Evolutionary conservation across 2,113 vertebrate genomes (phyloP).

Genomic region (Oreotragus oreotragus): DNA sequence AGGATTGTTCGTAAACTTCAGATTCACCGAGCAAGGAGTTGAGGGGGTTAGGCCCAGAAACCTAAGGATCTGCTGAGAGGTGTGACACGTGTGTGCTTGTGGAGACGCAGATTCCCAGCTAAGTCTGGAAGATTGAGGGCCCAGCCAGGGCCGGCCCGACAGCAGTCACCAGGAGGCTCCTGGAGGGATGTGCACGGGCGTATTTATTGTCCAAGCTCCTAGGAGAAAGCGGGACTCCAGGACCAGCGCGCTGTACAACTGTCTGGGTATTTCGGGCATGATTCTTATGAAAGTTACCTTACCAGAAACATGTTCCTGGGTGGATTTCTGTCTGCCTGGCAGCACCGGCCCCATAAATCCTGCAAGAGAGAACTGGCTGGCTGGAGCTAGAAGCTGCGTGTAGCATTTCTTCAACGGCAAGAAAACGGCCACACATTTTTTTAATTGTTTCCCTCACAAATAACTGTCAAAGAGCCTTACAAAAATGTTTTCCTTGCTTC

Average conservation of each 20-base stretch:
- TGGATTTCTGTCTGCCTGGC: constrained; percentile 76
- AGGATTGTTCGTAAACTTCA: neutral
- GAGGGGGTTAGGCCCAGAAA: neutral
- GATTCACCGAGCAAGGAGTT: neutral
- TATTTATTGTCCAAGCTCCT: constrained; percentile 25
- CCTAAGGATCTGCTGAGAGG: neutral
- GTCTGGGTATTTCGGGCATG: constrained; percentile 71
- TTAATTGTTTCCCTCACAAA: constrained; percentile 79
- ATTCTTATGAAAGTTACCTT: constrained; percentile 77
- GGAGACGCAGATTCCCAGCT: neutral
- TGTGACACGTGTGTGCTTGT: neutral
- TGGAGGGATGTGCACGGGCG: neutral
- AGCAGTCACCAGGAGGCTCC: neutral
- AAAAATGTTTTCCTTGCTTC: constrained; percentile 81
- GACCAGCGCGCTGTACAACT: constrained; percentile 65
- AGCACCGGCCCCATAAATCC: constrained; percentile 72
- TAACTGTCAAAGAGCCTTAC: constrained; percentile 78
- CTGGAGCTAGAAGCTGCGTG: constrained; percentile 69
- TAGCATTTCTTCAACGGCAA: constrained; percentile 71
- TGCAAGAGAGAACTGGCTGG: constrained; percentile 67
- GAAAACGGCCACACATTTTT: constrained; percentile 77
- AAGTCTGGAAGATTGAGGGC: constrained; percentile 20
- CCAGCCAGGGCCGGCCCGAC: neutral
- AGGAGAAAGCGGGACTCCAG: constrained; percentile 28
- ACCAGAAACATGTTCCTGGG: constrained; percentile 75